These are phyloP conservation scores for Caenorhabditis briggsae DNA, from an alignment of 1,140 invertebrate genomes.

Conservation along the genomic window DNA sequence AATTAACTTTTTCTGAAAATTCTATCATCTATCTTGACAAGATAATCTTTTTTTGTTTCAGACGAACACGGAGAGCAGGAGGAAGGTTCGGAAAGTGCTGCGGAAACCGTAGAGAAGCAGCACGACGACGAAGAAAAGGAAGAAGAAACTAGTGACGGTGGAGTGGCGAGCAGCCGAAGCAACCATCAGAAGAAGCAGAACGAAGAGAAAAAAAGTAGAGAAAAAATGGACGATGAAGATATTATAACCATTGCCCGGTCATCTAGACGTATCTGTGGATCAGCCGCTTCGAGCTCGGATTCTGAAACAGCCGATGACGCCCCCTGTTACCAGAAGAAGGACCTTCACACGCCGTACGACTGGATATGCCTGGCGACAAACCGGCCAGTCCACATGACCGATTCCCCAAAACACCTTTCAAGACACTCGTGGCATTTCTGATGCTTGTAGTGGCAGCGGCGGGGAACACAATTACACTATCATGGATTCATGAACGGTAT, in stretches of 20 bases:
- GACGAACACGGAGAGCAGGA: slow-evolving; percentile 25
- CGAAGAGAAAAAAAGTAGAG: slow-evolving; percentile 9
- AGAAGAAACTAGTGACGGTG: neutral
- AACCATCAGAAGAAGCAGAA: slow-evolving; percentile 4
- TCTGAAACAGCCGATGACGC: slow-evolving; percentile 49
- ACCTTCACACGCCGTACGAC: slow-evolving; percentile 50
- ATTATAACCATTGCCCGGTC: slow-evolving; percentile 23
- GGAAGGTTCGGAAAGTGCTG: slow-evolving; percentile 7
- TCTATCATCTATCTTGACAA: neutral
- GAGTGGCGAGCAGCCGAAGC: slow-evolving; percentile 13
- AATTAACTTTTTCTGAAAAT: neutral
- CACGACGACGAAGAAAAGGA: neutral
- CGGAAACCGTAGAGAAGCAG: slow-evolving; percentile 2
- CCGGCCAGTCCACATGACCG: slow-evolving; percentile 55
- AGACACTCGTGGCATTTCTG: slow-evolving; percentile 22
- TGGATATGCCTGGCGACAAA: slow-evolving; percentile 61
- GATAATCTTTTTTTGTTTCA: neutral
- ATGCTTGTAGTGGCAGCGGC: slow-evolving; percentile 28
- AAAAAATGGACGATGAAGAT: slow-evolving; percentile 40
- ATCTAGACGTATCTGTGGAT: slow-evolving; percentile 27
- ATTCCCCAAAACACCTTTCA: slow-evolving; percentile 50
- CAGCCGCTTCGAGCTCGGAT: slow-evolving; percentile 35
- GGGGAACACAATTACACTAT: slow-evolving; percentile 20
- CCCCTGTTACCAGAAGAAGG: slow-evolving; percentile 36
- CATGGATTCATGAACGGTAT: slow-evolving; percentile 50